A percentile compares a stretch with the other conserved stretches of the same genome.
Conservation (phyloP, 2,113 vertebrate species). For the Fukomys damarensis region DNA sequence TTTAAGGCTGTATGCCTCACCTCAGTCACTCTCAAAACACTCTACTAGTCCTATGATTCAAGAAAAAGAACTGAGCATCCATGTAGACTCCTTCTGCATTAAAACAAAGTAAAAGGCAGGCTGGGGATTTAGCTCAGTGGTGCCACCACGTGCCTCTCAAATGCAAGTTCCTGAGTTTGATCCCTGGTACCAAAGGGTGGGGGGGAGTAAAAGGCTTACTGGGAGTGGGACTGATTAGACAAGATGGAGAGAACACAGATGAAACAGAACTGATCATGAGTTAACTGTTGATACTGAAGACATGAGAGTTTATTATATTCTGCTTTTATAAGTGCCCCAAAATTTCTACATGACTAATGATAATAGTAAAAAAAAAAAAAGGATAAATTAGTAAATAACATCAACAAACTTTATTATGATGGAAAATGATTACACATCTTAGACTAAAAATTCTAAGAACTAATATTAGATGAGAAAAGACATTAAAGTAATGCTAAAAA, state of each 20-base stretch:
- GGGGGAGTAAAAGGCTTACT: slow-evolving; percentile 48
- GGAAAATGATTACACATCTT: slow-evolving; percentile 9
- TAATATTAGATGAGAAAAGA: neutral
- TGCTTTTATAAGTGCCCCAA: slow-evolving; percentile 6
- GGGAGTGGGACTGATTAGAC: neutral
- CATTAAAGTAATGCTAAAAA: neutral
- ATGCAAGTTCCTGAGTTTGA: too few species aligned
- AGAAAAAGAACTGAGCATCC: neutral
- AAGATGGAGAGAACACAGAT: neutral
- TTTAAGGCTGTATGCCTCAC: neutral
- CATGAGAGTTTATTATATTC: neutral
- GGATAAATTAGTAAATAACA: slow-evolving; percentile 39
- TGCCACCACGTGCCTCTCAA: too few species aligned
- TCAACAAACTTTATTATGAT: slow-evolving; percentile 36
- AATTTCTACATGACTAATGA: slow-evolving; percentile 26
- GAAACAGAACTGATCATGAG: neutral
- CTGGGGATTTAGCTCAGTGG: too few species aligned
- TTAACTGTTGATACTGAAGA: neutral
- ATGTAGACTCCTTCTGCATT: neutral
- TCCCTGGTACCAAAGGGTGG: too few species aligned
- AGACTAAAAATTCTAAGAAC: neutral
- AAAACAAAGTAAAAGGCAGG: slow-evolving; percentile 56
- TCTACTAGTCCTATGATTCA: neutral
- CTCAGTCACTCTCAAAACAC: slow-evolving; percentile 24
- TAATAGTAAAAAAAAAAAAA: slow-evolving; percentile 2